Evolutionary conservation across 2,888 invertebrate species (phyloP).

Genomic region (Nowickia ferox): DNA sequence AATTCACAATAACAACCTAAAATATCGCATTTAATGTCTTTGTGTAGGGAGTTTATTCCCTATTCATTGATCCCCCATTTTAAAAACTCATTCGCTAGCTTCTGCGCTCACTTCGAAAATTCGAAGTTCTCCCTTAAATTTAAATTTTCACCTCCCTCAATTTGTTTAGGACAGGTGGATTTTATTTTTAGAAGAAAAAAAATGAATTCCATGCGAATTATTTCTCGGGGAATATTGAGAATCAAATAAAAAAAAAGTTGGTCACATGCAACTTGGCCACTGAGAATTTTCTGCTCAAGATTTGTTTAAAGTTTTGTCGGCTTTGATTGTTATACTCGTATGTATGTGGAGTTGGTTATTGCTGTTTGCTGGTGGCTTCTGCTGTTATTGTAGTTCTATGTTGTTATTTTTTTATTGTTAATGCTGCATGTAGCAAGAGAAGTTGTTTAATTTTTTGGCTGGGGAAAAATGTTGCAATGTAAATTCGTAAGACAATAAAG

Average conservation of each 20-base stretch:
- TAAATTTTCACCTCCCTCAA: too few relatives aligned
- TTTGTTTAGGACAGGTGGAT: too few relatives aligned
- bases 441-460: conserved; percentile 33
- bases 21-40: too few relatives aligned
- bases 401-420: conserved; percentile 43
- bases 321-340: conserved; percentile 54
- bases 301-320: conserved; percentile 61
- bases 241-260: conserved; percentile 13
- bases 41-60: too few relatives aligned
- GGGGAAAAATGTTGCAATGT: conserved; percentile 73
- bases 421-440: conserved; percentile 44
- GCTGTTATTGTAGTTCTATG: conserved; percentile 51
- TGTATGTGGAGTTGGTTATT: conserved; percentile 21
- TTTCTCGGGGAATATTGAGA: too few relatives aligned
- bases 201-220: too few relatives aligned
- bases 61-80: too few relatives aligned
- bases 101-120: too few relatives aligned
- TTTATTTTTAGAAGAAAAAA: too few relatives aligned
- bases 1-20: too few relatives aligned
- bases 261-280: conserved; percentile 1
- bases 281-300: conserved; percentile 31
- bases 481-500: conserved; percentile 82
- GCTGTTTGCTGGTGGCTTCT: conserved; percentile 52
- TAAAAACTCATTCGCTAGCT: too few relatives aligned
- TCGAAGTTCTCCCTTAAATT: too few relatives aligned